phyloP scores from a whole-genome alignment of 1,140 invertebrate species.

The Mizuhopecten yessoensis region DNA sequence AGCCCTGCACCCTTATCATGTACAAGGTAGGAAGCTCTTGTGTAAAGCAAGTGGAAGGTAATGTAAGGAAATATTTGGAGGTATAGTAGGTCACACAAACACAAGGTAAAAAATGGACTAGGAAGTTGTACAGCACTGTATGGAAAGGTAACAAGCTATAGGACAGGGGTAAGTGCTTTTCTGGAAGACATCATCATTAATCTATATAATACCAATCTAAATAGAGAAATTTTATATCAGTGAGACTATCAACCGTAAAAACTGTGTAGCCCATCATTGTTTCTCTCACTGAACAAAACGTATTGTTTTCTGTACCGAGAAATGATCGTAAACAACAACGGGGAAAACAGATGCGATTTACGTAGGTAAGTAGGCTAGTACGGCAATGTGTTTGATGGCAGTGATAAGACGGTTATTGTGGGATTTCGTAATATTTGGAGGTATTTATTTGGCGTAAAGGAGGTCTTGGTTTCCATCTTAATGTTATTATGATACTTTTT shows the following conservation, averaged over 20 bases:
- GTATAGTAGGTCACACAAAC: neutral
- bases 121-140: neutral
- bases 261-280: neutral
- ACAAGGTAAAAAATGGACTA: slow-evolving; percentile 17
- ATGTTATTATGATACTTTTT: neutral
- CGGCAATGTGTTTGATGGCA: neutral
- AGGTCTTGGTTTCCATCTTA: neutral
- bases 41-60: neutral
- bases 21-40: slow-evolving; percentile 29
- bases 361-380: neutral
- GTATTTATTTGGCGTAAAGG: neutral
- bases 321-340: neutral
- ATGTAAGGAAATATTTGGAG: neutral
- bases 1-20: neutral
- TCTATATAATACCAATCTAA: too few relatives aligned
- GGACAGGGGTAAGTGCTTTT: too few relatives aligned
- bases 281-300: neutral
- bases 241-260: neutral
- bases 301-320: neutral
- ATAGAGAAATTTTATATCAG: too few relatives aligned
- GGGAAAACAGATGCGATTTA: slow-evolving; percentile 19
- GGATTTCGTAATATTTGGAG: slow-evolving; percentile 8
- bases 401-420: neutral
- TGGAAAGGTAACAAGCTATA: too few relatives aligned
- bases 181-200: too few relatives aligned